phyloP scores from a whole-genome alignment of 2,888 invertebrate genomes.

The Athripsodes cinereus region DNA sequence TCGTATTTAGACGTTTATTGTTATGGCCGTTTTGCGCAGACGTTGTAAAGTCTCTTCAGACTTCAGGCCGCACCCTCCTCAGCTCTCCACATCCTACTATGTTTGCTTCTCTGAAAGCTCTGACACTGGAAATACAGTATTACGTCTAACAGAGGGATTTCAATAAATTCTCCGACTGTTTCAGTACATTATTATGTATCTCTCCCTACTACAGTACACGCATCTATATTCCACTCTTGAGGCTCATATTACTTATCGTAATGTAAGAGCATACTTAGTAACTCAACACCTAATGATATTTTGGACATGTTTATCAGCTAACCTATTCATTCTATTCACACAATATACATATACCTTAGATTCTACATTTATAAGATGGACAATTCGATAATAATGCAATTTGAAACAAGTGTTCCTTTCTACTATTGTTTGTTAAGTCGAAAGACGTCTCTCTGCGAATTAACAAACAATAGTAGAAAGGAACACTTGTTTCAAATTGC shows the following conservation, averaged over 20 bases:
- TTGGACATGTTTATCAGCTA: too few species aligned
- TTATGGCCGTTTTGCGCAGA: slow-evolving; percentile 27
- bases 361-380: too few species aligned
- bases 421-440: too few species aligned
- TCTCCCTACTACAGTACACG: background rate
- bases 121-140: background rate
- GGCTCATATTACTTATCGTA: background rate
- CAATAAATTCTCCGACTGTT: background rate
- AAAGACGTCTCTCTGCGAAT: too few species aligned
- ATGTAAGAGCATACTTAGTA: background rate
- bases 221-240: background rate
- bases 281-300: background rate
- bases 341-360: too few species aligned
- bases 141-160: background rate
- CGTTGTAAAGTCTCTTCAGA: slow-evolving; percentile 5
- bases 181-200: background rate
- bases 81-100: background rate
- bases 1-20: slow-evolving; percentile 29
- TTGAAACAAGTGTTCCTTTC: too few species aligned
- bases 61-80: background rate
- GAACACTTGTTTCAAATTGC: too few species aligned
- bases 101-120: too few species aligned
- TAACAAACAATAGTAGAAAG: too few species aligned
- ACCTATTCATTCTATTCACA: too few species aligned
- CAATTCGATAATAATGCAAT: too few species aligned